phyloP scores from a whole-genome alignment of 2,113 vertebrate genomes.

The Cnemophilus loriae region DNA sequence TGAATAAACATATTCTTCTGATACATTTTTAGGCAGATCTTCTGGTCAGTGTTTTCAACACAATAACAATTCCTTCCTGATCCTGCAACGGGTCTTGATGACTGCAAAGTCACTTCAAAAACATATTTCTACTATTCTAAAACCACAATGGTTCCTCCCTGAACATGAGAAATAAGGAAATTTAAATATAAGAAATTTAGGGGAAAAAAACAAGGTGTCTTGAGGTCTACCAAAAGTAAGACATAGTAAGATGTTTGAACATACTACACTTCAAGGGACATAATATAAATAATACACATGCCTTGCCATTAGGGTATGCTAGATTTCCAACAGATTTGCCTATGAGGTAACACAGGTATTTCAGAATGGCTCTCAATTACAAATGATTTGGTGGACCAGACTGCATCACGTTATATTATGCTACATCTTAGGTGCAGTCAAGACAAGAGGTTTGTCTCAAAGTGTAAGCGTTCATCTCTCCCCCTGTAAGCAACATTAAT shows the following conservation, averaged over 20 bases:
- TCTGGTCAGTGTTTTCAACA: fast-evolving
- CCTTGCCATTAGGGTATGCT: not conserved
- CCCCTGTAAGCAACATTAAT: not conserved
- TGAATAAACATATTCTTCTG: not conserved
- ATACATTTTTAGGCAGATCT: not conserved
- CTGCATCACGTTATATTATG: not conserved
- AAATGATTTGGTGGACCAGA: not conserved
- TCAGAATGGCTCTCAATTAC: not conserved
- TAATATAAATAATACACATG: not conserved
- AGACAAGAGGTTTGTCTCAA: not conserved
- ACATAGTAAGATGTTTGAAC: not conserved
- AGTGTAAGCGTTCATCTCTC: fast-evolving
- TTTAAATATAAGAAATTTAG: not conserved
- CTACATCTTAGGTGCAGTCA: not conserved
- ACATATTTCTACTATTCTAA: not conserved
- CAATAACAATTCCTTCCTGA: not conserved
- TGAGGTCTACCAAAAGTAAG: not conserved
- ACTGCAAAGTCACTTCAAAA: not conserved
- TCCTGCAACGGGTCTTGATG: not conserved
- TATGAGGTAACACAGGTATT: not conserved
- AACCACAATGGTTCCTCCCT: not conserved
- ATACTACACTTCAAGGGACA: not conserved
- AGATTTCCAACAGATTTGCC: not conserved
- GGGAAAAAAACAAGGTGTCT: not conserved
- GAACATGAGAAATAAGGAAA: not conserved